These are phyloP conservation scores for Cyanistes caeruleus DNA, from an alignment of 2,113 vertebrate species.

Conservation along the genomic window DNA sequence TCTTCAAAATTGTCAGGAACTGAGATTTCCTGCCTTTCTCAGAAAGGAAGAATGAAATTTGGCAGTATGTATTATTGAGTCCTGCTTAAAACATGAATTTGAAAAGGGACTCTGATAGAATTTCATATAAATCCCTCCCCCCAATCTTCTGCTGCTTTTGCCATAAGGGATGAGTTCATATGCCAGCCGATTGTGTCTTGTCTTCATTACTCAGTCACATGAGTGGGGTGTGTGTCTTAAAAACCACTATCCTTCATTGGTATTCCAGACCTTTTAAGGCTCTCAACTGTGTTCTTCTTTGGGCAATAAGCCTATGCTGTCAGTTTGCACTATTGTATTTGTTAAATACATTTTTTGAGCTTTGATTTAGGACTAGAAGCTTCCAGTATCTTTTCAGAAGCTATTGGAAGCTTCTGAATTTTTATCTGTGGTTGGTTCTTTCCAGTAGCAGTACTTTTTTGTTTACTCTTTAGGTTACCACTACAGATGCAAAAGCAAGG, in stretches of 20 bases:
- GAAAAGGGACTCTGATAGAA: not conserved
- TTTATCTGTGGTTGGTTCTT: not conserved
- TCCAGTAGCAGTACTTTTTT: not conserved
- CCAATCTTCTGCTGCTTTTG: not conserved
- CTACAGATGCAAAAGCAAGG: not conserved
- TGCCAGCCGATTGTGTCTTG: not conserved
- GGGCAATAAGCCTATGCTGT: not conserved
- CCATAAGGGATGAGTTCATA: not conserved
- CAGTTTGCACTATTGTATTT: not conserved
- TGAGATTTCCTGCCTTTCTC: not conserved
- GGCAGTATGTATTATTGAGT: not conserved
- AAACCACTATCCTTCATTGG: not conserved
- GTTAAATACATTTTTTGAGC: not conserved
- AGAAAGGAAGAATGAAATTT: not conserved
- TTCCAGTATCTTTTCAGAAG: not conserved
- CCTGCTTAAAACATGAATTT: not conserved
- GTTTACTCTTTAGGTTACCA: not conserved
- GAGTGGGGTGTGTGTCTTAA: not conserved
- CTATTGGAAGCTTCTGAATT: not conserved
- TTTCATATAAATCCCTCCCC: rapidly evolving
- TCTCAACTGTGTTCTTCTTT: not conserved
- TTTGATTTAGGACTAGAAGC: not conserved
- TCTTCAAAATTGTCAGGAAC: not conserved
- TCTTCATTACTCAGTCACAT: not conserved
- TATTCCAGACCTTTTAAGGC: not conserved